phyloP scores from a whole-genome alignment of 2,113 vertebrate genomes.

The Apaloderma vittatum region DNA sequence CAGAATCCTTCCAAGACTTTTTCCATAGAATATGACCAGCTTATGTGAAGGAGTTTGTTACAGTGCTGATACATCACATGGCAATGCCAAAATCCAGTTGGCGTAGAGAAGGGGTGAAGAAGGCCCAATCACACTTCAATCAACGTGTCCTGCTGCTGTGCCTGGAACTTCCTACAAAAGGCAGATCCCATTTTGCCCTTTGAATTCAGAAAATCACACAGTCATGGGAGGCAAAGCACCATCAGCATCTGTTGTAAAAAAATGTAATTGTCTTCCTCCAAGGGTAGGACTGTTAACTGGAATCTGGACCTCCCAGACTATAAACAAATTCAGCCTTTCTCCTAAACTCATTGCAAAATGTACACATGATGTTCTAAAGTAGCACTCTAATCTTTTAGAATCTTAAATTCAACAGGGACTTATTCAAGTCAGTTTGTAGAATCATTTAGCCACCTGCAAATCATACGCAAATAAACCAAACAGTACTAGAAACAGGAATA shows the following conservation, averaged over 20 bases:
- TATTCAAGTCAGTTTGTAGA: not conserved
- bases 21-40: not conserved
- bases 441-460: slow-evolving; percentile 53
- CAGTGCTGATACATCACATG: not conserved
- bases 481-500: not conserved
- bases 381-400: slow-evolving; percentile 25
- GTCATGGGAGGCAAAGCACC: not conserved
- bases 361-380: not conserved
- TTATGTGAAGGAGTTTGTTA: not conserved
- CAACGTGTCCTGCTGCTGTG: not conserved
- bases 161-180: not conserved
- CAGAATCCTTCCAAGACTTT: not conserved
- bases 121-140: not conserved
- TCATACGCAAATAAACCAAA: slow-evolving; percentile 1
- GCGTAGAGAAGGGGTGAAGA: not conserved
- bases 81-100: not conserved
- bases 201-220: not conserved
- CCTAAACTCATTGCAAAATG: slow-evolving; percentile 27
- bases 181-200: not conserved
- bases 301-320: slow-evolving; percentile 10
- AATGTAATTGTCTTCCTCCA: not conserved
- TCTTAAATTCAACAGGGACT: not conserved
- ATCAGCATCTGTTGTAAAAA: not conserved
- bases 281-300: not conserved
- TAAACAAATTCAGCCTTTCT: slow-evolving; percentile 4